These are phyloP conservation scores for Cervus canadensis DNA, from an alignment of 2,113 vertebrate species.

Conservation along the genomic window DNA sequence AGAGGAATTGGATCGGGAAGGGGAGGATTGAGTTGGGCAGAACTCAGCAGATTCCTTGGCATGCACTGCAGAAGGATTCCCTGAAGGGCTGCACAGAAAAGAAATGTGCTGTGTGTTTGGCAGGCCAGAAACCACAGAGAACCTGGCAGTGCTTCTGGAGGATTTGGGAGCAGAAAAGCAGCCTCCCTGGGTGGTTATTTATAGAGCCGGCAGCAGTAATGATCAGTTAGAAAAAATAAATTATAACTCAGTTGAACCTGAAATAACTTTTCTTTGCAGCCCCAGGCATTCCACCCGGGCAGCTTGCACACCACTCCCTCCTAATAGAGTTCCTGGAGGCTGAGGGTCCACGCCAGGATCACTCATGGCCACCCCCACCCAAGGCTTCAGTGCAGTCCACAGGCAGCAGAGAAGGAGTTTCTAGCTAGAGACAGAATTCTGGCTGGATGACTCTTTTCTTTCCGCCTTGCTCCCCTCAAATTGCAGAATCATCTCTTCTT, in stretches of 20 bases:
- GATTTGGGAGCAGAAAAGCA: slow-evolving; percentile 48
- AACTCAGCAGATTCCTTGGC: slow-evolving; percentile 59
- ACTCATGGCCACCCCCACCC: neutral
- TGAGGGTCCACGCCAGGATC: neutral
- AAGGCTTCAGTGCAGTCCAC: accelerated
- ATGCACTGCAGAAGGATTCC: slow-evolving; percentile 50
- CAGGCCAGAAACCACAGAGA: slow-evolving; percentile 60
- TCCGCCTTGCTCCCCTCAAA: neutral
- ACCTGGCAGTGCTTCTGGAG: slow-evolving; percentile 51
- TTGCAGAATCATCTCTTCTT: neutral
- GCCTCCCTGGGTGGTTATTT: slow-evolving; percentile 50
- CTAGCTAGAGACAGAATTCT: neutral
- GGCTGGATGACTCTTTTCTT: neutral
- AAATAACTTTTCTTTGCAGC: slow-evolving; percentile 62
- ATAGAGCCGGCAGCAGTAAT: slow-evolving; percentile 59
- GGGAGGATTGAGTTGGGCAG: slow-evolving; percentile 23
- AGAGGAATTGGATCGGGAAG: neutral
- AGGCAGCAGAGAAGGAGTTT: neutral
- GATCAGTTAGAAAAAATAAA: slow-evolving; percentile 66
- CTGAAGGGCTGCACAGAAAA: slow-evolving; percentile 55
- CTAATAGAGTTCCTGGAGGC: neutral
- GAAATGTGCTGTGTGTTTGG: slow-evolving; percentile 57
- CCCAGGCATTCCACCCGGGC: slow-evolving; percentile 3
- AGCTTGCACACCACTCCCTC: neutral
- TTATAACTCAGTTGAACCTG: slow-evolving; percentile 55